Base-by-base conservation (phyloP, 1,140 invertebrate species). In the Drosophila ogumai region DNA sequence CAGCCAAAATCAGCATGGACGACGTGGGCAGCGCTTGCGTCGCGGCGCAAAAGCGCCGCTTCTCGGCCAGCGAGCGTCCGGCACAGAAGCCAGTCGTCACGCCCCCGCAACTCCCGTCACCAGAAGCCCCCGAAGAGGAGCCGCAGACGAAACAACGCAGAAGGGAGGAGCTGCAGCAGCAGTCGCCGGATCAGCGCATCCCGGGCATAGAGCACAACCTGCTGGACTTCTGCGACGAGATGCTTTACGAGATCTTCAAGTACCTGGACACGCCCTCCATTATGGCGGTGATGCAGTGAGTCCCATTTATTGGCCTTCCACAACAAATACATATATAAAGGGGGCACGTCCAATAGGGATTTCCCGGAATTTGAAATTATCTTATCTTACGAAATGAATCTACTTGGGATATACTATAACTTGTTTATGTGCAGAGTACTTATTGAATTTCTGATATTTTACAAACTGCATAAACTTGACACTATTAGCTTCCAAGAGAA, bases 241-340 rank as follows among this genome's bases (percentile, higher is more conserved):
- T 94, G 38, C 82, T 94, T 15, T 87, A 94, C 60, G 93, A 94
- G 75, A 94, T 94, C 72, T 92, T 94, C 50, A 93, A 94, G 67
- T 92, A 93, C 87, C 76, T 94, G 38, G 78, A 92, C 74, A 92
- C 93, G 3, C 91, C 92, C 57, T 93, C 94, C 78, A 91, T 94
- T 7, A 75, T 94, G 82, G 84, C 93, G 44, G 38, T 94, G 55
- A 93, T 93, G 68, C 92, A 93, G 94, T 94, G 79, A 93, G 82
- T 65, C 9, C 13, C 22, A n/a, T 38, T 17, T 57, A 1, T 13
- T 6, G 34, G 22, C 7, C 6, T 41, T 22, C 17, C 32, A 6
- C 19, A 36, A 25, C 7, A 6, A 12, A 8, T 52, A 34, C 6
- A 34, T 7, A 17, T 40, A 22, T 34, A 10, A 0, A 28, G 19